phyloP scores from a whole-genome alignment of 2,888 invertebrate genomes.

The Dynastes maya region DNA sequence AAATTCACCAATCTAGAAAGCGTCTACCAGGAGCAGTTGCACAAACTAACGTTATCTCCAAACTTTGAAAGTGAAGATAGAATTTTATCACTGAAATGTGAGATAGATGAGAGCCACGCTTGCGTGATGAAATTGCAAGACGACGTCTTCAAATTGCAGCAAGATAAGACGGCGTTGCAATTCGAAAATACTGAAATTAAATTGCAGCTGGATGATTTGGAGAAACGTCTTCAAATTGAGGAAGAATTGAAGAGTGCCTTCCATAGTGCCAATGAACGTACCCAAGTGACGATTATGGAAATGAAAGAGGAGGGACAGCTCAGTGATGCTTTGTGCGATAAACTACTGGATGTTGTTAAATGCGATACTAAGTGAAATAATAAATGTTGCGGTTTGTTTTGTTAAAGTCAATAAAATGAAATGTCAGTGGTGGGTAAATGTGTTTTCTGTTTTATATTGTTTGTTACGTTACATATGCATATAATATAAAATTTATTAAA shows the following conservation, averaged over 20 bases:
- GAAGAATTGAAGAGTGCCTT: constrained; percentile 59
- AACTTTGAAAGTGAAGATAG: constrained; percentile 49
- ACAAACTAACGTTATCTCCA: background rate
- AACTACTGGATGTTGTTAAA: background rate
- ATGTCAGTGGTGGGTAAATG: no score
- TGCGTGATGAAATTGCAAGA: constrained; percentile 58
- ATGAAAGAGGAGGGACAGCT: constrained; percentile 60
- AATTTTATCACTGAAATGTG: constrained; percentile 54
- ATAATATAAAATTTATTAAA: no score
- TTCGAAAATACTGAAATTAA: constrained; percentile 65
- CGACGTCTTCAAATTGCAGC: constrained; percentile 59
- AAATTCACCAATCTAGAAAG: constrained; percentile 18
- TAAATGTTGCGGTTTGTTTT: no score
- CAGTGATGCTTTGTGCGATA: constrained; percentile 41
- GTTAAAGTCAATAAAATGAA: no score
- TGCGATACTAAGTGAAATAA: background rate
- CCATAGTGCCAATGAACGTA: constrained; percentile 58
- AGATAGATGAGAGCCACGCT: constrained; percentile 58
- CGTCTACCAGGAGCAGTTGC: background rate
- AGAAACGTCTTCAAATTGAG: constrained; percentile 62
- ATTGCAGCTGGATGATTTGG: constrained; percentile 62
- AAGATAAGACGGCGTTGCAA: constrained; percentile 61
- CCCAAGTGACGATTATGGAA: constrained; percentile 59
- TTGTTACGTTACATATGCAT: no score
- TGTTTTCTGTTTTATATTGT: no score